Evolutionary conservation across 2,797 vertebrate species (phyloP).

Genomic region (Tauraco hartlaubi): DNA sequence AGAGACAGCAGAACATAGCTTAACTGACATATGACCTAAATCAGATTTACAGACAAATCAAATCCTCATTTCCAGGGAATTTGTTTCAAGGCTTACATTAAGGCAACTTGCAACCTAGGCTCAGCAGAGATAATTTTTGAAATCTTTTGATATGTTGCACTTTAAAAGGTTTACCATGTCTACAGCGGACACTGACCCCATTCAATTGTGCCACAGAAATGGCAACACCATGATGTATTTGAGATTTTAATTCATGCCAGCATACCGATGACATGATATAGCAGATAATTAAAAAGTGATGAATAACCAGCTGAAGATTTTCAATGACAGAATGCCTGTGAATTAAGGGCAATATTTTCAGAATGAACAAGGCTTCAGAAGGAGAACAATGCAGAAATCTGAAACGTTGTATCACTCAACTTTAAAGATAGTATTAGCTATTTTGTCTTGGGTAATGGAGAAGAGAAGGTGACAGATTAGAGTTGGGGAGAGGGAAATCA

Average conservation of each 20-base stretch:
- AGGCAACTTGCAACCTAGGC: slow-evolving; percentile 15
- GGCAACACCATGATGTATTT: not conserved
- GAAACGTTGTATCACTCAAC: not conserved
- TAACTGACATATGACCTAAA: slow-evolving; percentile 58
- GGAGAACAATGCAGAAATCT: not conserved
- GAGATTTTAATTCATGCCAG: not conserved
- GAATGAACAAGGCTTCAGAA: not conserved
- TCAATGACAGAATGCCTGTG: not conserved
- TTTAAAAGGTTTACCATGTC: not conserved
- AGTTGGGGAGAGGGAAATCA: not conserved
- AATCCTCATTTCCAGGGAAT: slow-evolving; percentile 25
- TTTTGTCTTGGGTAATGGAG: slow-evolving; percentile 1
- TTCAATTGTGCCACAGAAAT: slow-evolving; percentile 20
- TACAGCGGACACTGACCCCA: not conserved
- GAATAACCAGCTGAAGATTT: slow-evolving; percentile 26
- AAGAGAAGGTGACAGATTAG: slow-evolving; percentile 16
- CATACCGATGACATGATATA: not conserved
- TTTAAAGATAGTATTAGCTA: not conserved
- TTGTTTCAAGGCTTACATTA: slow-evolving; percentile 51
- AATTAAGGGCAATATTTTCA: slow-evolving; percentile 6
- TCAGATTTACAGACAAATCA: slow-evolving; percentile 61
- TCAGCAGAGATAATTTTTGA: not conserved
- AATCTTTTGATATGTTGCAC: not conserved
- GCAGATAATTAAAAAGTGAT: not conserved
- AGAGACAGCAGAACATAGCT: not conserved